Percentiles rank a stretch among this genome's conserved stretches.
These are phyloP conservation scores for Polypedilum pembai DNA, from an alignment of 1,140 invertebrate genomes.

Conservation along the genomic window DNA sequence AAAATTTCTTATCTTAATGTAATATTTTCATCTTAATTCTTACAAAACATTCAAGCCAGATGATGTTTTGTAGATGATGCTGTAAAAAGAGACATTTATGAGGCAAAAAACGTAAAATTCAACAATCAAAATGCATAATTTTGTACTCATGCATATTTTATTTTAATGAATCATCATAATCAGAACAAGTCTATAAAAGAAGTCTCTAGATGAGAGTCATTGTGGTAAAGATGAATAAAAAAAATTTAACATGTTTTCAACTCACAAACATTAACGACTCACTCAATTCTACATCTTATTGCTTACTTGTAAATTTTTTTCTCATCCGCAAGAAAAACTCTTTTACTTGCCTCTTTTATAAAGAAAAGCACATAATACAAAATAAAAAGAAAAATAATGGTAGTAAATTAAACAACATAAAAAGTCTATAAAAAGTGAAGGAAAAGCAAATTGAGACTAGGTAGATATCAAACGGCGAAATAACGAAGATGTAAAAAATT, in stretches of 20 bases:
- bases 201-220: background rate
- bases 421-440: constrained; percentile 26
- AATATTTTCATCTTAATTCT: too few relatives aligned
- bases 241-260: background rate
- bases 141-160: constrained; percentile 8
- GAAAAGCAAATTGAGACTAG: background rate
- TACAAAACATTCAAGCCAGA: too few relatives aligned
- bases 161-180: constrained; percentile 14
- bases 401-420: constrained; percentile 28
- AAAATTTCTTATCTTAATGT: too few relatives aligned
- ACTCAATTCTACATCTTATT: background rate
- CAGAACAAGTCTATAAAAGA: background rate
- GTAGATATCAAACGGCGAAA: background rate
- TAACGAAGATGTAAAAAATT: background rate
- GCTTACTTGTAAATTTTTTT: constrained; percentile 2
- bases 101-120: too few relatives aligned
- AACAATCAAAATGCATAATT: constrained; percentile 1
- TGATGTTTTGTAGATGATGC: too few relatives aligned
- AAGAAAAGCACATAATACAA: background rate
- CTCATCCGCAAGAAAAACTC: background rate
- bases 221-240: background rate
- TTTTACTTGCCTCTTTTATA: background rate
- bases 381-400: background rate
- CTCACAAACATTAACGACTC: background rate
- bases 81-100: too few relatives aligned